phyloP scores from a whole-genome alignment of 2,797 vertebrate species.

The Balearica regulorum region DNA sequence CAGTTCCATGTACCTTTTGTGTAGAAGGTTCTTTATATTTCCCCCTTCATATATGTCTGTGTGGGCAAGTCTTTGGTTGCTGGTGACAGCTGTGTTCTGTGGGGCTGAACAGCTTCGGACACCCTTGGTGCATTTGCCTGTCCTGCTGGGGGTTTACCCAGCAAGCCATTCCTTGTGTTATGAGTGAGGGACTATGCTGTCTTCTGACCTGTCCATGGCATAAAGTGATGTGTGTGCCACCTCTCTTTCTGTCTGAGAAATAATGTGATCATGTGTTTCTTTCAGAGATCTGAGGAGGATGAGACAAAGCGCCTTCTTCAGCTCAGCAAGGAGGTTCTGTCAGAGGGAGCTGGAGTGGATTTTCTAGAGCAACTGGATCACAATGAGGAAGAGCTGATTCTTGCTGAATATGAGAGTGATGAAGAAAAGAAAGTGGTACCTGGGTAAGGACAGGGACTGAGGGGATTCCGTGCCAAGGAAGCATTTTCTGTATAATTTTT shows the following conservation, averaged over 20 bases:
- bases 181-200: not conserved
- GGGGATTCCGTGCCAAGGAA: not conserved
- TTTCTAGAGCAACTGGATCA: slow-evolving; percentile 63
- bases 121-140: not conserved
- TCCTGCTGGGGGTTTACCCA: not conserved
- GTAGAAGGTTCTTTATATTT: not conserved
- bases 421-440: slow-evolving; percentile 80
- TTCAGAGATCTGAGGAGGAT: slow-evolving; percentile 81
- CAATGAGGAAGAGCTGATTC: slow-evolving; percentile 86
- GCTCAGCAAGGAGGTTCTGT: slow-evolving; percentile 80
- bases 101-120: not conserved
- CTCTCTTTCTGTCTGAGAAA: not conserved
- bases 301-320: slow-evolving; percentile 83
- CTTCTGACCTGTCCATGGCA: not conserved
- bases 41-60: not conserved
- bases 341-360: slow-evolving; percentile 1
- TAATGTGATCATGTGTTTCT: not conserved
- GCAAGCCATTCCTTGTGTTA: not conserved
- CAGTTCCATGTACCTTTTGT: not conserved
- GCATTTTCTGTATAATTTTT: not conserved
- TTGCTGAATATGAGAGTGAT: slow-evolving; percentile 95
- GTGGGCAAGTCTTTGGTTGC: not conserved
- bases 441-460: slow-evolving; percentile 52
- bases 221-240: fast-evolving
- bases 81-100: not conserved